Evolutionary conservation across 2,113 vertebrate genomes (phyloP).

Genomic region (Stigmatopora argus): DNA sequence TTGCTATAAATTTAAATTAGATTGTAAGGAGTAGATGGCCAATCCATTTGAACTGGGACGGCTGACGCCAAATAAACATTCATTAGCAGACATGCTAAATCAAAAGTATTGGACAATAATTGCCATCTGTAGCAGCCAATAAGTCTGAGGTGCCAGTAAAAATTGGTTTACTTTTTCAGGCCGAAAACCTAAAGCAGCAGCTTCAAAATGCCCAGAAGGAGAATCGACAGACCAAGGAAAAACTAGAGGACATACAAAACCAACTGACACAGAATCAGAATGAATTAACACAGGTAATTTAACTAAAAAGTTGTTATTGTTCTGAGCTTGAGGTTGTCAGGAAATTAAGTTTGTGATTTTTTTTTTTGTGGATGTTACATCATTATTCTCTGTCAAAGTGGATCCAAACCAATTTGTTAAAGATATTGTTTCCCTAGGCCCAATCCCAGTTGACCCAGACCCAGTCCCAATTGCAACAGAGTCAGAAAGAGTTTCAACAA

Average conservation of each 20-base stretch:
- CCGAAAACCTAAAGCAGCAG: slow-evolving; percentile 74
- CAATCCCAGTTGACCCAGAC: slow-evolving; percentile 55
- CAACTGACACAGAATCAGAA: slow-evolving; percentile 44
- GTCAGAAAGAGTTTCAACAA: slow-evolving; percentile 61
- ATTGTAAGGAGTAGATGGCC: too few species aligned
- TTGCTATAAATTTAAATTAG: too few species aligned
- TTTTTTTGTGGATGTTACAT: neutral
- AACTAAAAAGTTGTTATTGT: neutral
- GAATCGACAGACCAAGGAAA: slow-evolving; percentile 53
- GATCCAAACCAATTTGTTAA: neutral
- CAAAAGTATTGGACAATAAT: too few species aligned
- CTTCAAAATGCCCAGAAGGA: slow-evolving; percentile 55
- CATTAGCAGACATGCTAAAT: too few species aligned
- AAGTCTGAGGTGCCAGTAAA: neutral
- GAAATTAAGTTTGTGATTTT: neutral
- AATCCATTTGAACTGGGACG: too few species aligned
- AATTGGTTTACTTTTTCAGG: slow-evolving; percentile 29
- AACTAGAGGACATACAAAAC: slow-evolving; percentile 51
- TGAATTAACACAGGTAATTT: slow-evolving; percentile 47
- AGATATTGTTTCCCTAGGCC: slow-evolving; percentile 19
- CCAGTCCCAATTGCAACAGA: slow-evolving; percentile 56
- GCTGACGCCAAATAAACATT: too few species aligned
- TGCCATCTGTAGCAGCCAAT: too few species aligned
- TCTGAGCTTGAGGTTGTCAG: neutral
- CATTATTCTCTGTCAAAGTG: neutral